These are phyloP conservation scores for Melieria omissa DNA, from an alignment of 2,888 invertebrate species.

Conservation along the genomic window DNA sequence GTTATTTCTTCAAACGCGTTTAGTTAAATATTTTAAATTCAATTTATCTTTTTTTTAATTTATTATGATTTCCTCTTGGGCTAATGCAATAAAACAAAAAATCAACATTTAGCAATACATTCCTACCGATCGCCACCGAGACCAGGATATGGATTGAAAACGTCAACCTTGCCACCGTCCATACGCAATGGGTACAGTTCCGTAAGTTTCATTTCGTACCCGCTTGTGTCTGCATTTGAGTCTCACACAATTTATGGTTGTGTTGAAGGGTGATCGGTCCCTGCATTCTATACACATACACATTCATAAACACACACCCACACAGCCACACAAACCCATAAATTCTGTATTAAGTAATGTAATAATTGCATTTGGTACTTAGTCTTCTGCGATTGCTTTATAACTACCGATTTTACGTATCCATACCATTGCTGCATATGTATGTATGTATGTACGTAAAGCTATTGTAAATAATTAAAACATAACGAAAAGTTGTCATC, in stretches of 20 bases:
- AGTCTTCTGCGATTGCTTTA: background rate
- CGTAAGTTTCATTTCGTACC: conserved; percentile 59
- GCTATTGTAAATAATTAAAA: no score
- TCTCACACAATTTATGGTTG: no score
- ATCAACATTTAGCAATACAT: conserved; percentile 64
- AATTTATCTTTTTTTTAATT: background rate
- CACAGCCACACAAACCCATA: conserved; percentile 5
- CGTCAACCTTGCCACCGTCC: conserved; percentile 78
- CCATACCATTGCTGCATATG: background rate
- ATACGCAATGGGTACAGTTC: conserved; percentile 69
- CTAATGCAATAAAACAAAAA: conserved; percentile 1
- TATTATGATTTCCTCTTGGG: background rate
- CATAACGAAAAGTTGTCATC: no score
- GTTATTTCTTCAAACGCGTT: no score
- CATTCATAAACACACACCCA: conserved; percentile 3
- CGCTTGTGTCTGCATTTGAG: no score
- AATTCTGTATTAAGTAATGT: background rate
- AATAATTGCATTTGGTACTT: background rate
- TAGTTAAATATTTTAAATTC: background rate
- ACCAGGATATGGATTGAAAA: conserved; percentile 81
- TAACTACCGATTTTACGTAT: background rate
- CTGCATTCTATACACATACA: conserved; percentile 8
- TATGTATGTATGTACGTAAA: background rate
- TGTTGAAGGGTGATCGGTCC: no score
- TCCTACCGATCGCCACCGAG: conserved; percentile 76